phyloP scores from a whole-genome alignment of 2,113 vertebrate genomes.

The Mesembrinibis cayennensis region DNA sequence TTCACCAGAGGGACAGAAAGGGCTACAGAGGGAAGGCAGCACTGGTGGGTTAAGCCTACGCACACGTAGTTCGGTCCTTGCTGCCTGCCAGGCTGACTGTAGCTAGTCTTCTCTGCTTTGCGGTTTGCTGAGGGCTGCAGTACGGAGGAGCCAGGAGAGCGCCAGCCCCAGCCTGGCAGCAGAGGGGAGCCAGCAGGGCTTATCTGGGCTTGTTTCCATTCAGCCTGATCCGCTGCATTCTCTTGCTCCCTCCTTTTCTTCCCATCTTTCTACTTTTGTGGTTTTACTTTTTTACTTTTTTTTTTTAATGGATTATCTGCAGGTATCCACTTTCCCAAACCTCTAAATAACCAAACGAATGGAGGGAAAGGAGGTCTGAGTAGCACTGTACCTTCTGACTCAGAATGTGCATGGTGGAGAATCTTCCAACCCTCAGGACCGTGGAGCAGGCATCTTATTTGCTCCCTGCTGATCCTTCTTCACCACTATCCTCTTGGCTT shows the following conservation, averaged over 20 bases:
- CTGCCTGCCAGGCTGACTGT: not conserved
- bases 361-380: not conserved
- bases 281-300: not conserved
- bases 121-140: accelerated
- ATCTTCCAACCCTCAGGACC: not conserved
- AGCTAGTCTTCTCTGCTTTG: not conserved
- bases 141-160: not conserved
- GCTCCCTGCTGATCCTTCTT: not conserved
- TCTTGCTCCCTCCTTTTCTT: not conserved
- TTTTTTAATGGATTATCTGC: not conserved
- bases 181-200: not conserved
- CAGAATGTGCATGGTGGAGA: not conserved
- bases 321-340: not conserved
- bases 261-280: not conserved
- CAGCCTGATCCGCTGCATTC: not conserved
- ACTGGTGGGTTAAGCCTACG: not conserved
- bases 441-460: not conserved
- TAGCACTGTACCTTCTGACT: not conserved
- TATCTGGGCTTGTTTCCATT: not conserved
- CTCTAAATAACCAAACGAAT: not conserved
- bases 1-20: not conserved
- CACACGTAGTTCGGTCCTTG: not conserved
- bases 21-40: not conserved
- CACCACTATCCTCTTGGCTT: not conserved
- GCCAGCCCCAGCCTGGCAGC: not conserved